These are phyloP conservation scores for Oostethus manadensis DNA, from an alignment of 2,113 vertebrate genomes.

Conservation along the genomic window DNA sequence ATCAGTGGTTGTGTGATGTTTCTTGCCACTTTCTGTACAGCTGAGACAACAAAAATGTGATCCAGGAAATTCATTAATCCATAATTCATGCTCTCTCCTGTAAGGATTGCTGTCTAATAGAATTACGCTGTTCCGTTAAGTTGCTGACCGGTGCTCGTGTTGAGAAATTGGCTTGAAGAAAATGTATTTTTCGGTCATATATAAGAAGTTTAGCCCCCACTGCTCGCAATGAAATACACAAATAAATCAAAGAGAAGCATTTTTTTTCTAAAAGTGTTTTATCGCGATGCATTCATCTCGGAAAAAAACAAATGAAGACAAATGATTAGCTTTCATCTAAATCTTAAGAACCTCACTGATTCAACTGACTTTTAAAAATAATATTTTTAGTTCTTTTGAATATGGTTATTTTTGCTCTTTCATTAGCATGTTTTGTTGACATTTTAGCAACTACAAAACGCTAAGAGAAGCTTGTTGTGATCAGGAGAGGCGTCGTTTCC, in stretches of 20 bases:
- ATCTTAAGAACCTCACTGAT: not conserved
- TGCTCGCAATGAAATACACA: not conserved
- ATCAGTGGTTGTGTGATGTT: not conserved
- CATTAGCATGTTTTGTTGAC: not conserved
- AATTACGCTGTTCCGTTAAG: not conserved
- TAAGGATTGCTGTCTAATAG: not conserved
- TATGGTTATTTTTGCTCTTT: slow-evolving; percentile 1
- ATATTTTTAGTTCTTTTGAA: not conserved
- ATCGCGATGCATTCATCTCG: not conserved
- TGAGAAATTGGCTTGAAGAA: not conserved
- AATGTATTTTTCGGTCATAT: not conserved
- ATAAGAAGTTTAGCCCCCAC: not conserved
- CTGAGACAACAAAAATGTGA: not conserved
- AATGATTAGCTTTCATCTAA: not conserved
- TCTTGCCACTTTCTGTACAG: not conserved
- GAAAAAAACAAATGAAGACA: not conserved
- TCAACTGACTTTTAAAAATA: not conserved
- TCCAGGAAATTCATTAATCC: slow-evolving; percentile 1
- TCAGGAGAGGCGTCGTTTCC: not conserved
- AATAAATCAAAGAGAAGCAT: not conserved
- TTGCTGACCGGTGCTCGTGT: not conserved
- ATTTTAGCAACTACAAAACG: not conserved
- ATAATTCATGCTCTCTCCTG: not conserved
- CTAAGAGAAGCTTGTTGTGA: not conserved
- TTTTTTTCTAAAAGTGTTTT: not conserved